A percentile compares a stretch with the other conserved stretches of the same genome.
phyloP scores from a whole-genome alignment of 2,113 vertebrate species.

The Catharus bicknelli region DNA sequence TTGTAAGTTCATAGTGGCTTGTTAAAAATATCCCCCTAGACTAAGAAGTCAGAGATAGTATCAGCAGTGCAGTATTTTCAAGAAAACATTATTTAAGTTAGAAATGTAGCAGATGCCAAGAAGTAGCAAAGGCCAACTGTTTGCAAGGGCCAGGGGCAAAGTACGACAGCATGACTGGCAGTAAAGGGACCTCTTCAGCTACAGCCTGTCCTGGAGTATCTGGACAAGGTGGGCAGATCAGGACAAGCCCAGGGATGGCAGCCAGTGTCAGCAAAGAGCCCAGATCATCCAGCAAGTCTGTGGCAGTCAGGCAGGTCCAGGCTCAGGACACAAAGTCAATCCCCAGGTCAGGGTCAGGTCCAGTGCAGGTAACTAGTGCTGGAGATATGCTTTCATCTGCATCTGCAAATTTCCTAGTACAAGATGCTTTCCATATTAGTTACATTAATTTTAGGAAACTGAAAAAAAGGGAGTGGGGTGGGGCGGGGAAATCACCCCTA shows the following conservation, averaged over 20 bases:
- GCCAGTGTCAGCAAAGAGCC: neutral
- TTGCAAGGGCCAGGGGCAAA: neutral
- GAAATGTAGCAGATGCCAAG: neutral
- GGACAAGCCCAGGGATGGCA: neutral
- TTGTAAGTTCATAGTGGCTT: neutral
- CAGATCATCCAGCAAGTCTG: neutral
- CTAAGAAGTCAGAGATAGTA: neutral
- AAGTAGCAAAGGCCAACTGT: neutral
- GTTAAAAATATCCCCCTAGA: neutral
- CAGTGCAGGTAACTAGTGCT: neutral
- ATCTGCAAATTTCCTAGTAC: neutral
- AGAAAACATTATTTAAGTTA: neutral
- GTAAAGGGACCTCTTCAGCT: neutral
- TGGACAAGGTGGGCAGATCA: neutral
- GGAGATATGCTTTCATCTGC: neutral
- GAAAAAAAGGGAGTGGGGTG: neutral
- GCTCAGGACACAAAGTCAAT: neutral
- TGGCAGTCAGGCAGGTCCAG: neutral
- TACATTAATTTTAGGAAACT: neutral
- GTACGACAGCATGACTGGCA: neutral
- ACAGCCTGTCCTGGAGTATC: neutral
- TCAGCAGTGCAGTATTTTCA: neutral
- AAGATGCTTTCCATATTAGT: neutral
- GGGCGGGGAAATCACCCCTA: neutral
- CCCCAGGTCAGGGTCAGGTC: neutral